A percentile compares a stretch with the other conserved stretches of the same genome.
phyloP scores from a whole-genome alignment of 2,888 invertebrate genomes.

The Apantesis nais region DNA sequence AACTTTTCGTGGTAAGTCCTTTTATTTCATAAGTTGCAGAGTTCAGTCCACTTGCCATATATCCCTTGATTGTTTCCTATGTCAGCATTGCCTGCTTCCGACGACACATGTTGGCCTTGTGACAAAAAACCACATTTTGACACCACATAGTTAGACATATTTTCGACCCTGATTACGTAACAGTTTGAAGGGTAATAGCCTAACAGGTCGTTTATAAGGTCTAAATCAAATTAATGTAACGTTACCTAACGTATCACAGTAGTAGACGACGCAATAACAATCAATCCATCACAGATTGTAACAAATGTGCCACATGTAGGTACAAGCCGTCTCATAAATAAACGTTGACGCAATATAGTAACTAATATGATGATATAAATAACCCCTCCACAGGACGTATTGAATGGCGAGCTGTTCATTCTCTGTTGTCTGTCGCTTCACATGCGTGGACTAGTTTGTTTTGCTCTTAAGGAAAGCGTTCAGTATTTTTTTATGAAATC shows the following conservation, averaged over 20 bases:
- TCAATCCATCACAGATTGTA: slow-evolving; percentile 14
- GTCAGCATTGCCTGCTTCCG: background rate
- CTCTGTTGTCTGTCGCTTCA: background rate
- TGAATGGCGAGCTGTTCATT: background rate
- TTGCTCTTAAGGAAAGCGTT: background rate
- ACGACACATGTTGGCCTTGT: background rate
- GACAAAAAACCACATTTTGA: background rate
- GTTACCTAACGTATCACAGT: slow-evolving; percentile 4
- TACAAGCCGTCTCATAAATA: slow-evolving; percentile 12
- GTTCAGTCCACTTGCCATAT: no score
- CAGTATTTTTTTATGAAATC: background rate
- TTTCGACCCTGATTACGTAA: background rate
- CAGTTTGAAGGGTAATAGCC: background rate
- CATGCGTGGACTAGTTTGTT: background rate
- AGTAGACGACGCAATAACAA: slow-evolving; percentile 11
- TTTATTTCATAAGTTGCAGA: no score
- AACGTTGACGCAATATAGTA: slow-evolving; percentile 14
- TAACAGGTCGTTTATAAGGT: background rate
- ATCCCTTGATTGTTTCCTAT: no score
- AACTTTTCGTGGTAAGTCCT: no score
- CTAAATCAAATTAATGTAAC: slow-evolving; percentile 9
- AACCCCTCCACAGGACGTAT: background rate
- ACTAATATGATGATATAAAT: slow-evolving; percentile 11
- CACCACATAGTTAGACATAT: no score
- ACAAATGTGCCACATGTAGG: background rate